Evolutionary conservation across 30 jellyfish, hydroid and myxozoan genomes (phyloP).

Genomic region (Chrysaora quinquecirrha): DNA sequence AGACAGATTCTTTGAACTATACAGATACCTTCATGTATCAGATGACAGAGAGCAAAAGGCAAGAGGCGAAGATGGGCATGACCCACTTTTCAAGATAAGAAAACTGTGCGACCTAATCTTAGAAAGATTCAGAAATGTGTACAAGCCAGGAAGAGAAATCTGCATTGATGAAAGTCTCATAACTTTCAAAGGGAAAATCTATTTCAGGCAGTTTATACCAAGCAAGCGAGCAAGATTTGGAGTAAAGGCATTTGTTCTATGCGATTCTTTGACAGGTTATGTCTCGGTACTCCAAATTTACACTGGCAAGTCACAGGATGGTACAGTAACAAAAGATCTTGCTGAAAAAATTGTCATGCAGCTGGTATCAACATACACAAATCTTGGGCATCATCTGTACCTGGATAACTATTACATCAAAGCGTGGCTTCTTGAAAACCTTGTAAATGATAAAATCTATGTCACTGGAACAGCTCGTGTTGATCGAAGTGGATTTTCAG

Average conservation of each 20-base stretch:
- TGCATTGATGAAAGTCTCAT: conserved; percentile 22
- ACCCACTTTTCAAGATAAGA: neutral
- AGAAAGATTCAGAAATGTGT: conserved; percentile 13
- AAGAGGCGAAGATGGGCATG: conserved; percentile 3
- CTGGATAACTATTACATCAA: conserved; percentile 42
- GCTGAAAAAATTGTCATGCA: conserved; percentile 14
- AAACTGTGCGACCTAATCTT: neutral
- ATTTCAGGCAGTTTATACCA: conserved; percentile 31
- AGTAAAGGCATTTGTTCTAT: conserved; percentile 9
- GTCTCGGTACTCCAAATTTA: conserved; percentile 18
- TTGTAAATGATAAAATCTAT: conserved; percentile 23
- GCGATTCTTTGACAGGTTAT: conserved; percentile 5
- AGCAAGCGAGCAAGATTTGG: conserved; percentile 53
- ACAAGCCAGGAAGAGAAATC: conserved; percentile 27
- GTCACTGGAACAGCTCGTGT: conserved; percentile 29
- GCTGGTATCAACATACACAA: neutral
- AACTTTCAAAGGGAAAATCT: conserved; percentile 24
- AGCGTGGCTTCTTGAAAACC: conserved; percentile 21
- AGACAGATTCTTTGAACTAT: neutral
- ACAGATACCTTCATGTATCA: neutral
- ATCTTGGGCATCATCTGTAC: conserved; percentile 18
- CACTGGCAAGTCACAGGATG: conserved; percentile 17
- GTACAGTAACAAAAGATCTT: conserved; percentile 11
- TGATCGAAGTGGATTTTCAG: conserved; percentile 20
- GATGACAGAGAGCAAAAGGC: conserved; percentile 3